Evolutionary conservation across 2,888 invertebrate species (phyloP).

Genomic region (Aphodius granarius): DNA sequence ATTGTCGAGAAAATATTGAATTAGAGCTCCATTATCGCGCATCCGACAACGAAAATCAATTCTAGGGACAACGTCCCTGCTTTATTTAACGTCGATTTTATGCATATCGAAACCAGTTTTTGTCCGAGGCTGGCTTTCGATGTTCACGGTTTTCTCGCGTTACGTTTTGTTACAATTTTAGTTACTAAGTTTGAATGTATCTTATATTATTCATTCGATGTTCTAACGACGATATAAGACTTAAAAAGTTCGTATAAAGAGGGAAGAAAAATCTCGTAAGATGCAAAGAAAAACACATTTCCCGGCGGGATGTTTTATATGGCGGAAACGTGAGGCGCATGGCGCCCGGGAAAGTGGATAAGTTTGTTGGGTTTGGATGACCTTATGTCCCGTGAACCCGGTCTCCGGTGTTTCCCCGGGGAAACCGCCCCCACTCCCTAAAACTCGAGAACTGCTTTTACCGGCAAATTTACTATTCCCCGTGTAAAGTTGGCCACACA

Average conservation of each 20-base stretch:
- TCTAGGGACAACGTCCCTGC: not conserved
- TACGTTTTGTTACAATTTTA: too few relatives aligned
- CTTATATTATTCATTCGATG: too few relatives aligned
- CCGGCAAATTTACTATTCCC: not conserved
- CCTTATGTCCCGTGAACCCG: slow-evolving; percentile 44
- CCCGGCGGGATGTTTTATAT: slow-evolving; percentile 17
- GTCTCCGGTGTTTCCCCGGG: slow-evolving; percentile 50
- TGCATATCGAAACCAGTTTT: not conserved
- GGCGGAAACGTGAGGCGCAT: slow-evolving; percentile 53
- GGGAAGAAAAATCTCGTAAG: slow-evolving; percentile 1
- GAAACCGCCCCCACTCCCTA: slow-evolving; percentile 23
- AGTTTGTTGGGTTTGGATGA: slow-evolving; percentile 52
- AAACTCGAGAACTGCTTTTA: slow-evolving; percentile 15
- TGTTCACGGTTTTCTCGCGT: not conserved
- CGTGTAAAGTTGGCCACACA: not conserved
- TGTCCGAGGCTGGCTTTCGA: not conserved
- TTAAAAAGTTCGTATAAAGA: too few relatives aligned
- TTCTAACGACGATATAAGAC: too few relatives aligned
- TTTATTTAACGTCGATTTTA: not conserved
- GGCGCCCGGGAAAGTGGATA: slow-evolving; percentile 50
- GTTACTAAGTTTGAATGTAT: too few relatives aligned
- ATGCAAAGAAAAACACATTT: slow-evolving; percentile 24
- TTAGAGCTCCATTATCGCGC: not conserved
- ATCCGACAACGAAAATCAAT: not conserved
- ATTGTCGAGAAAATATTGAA: not conserved